Conservation (phyloP, 2,888 invertebrate genomes). For the Digitonthophagus gazella region DNA sequence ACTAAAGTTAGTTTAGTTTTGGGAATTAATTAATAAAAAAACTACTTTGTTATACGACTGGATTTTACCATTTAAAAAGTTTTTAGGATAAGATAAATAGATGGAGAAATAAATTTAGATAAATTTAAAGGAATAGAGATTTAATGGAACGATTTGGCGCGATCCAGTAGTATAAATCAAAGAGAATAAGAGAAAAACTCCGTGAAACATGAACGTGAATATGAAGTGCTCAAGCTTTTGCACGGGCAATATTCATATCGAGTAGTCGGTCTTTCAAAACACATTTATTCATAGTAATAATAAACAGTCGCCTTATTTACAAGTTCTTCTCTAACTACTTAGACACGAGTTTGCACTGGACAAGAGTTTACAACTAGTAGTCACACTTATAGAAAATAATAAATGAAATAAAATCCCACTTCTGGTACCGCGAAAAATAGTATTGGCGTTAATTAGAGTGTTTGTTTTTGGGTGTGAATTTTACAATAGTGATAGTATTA, state of each 20-base stretch:
- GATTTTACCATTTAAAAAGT: neutral
- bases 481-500: too few species aligned
- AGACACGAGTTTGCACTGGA: constrained; percentile 17
- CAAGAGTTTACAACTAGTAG: constrained; percentile 20
- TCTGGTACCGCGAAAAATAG: constrained; percentile 9
- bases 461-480: too few species aligned
- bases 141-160: neutral
- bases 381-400: constrained; percentile 26
- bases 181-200: neutral
- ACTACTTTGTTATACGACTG: neutral
- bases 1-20: constrained; percentile 23
- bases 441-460: neutral
- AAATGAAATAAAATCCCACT: neutral
- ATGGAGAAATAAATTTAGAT: too few species aligned
- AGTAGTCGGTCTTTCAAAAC: constrained; percentile 23
- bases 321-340: constrained; percentile 26
- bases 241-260: constrained; percentile 35
- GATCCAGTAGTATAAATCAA: neutral
- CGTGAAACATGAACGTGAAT: neutral
- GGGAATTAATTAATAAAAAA: neutral
- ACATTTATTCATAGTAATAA: constrained; percentile 30
- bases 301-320: constrained; percentile 25
- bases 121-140: too few species aligned
- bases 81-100: too few species aligned
- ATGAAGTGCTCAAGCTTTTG: constrained; percentile 39